Evolutionary conservation across 2,888 invertebrate genomes (phyloP), one percentile per base, ranked within the genome.

Genomic region (Drosophila fulvimacula): DNA sequence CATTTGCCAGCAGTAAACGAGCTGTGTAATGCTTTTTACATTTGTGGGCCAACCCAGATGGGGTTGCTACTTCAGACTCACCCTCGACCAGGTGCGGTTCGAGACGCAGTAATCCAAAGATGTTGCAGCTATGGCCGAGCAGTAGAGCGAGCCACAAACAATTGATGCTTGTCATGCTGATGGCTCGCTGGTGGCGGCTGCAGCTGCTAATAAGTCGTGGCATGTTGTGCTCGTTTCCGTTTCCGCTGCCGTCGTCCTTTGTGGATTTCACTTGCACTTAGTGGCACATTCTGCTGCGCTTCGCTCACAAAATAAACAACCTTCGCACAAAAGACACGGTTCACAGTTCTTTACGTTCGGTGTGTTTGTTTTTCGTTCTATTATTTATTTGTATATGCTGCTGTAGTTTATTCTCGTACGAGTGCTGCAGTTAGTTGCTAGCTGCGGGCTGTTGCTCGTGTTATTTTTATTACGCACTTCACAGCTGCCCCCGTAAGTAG

Each of bases 181-280:
- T 66, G 59, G 46, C 36, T 21, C 44, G 46, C 30, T 30, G 46
- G 46, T 48, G 52, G 38, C 38, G 38, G 52, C n/a, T 59, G 53
- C 53, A 53, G 36, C 30, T 64, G 63, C 65, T 72, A 55, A 59
- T 75, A 58, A 49, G 67, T 62, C 57, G 48, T 41, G 46, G 57
- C 41, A 68, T 76, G 49, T 55, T 53, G 30, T 53, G 41, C 41
- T 55, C 57, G 19, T 34, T 61, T 61, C 30, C 58, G 19, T 42
- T 61, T 61, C 30, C 59, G 64, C 58, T 76, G 53, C 44, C 57
- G 67, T 57, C 49, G 61, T 70, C 65, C 46, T 58, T 71, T 42
- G 69, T 55, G 77, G 72, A 72, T 83, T 83, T 86, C 53, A 70
- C 30, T 48, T 78, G 78, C 81, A 86, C 84, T 82, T 75, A 83